phyloP scores from a whole-genome alignment of 2,797 vertebrate species.

The Phataginus tricuspis region DNA sequence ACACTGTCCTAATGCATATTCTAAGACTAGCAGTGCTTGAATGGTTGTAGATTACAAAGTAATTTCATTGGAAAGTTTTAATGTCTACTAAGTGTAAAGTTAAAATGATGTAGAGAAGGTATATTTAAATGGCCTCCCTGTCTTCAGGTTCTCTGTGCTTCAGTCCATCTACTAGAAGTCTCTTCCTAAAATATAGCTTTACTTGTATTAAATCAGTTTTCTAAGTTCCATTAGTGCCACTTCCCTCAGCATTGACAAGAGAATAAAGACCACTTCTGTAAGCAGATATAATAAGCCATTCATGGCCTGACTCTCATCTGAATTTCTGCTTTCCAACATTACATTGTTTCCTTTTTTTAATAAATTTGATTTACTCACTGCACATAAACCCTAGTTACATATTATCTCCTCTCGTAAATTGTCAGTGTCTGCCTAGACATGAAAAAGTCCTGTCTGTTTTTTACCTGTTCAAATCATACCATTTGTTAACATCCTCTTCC shows the following conservation, averaged over 20 bases:
- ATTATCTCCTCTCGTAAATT: background rate
- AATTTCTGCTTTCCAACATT: background rate
- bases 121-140: background rate
- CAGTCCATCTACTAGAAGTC: background rate
- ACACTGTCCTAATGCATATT: constrained; percentile 50
- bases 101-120: background rate
- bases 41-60: constrained; percentile 50
- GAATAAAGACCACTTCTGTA: background rate
- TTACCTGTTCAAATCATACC: background rate
- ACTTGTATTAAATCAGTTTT: background rate
- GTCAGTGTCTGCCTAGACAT: background rate
- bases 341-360: background rate
- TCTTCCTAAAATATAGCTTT: background rate
- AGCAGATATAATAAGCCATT: background rate
- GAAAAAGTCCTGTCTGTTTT: background rate
- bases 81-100: constrained; percentile 31
- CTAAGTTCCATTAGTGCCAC: background rate
- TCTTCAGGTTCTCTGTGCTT: background rate
- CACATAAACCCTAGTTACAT: background rate
- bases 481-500: background rate
- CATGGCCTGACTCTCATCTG: background rate
- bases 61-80: constrained; percentile 50
- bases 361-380: background rate
- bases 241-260: background rate
- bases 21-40: background rate